Conservation (phyloP, 2,113 vertebrate genomes). For the Gymnorhina tibicen region DNA sequence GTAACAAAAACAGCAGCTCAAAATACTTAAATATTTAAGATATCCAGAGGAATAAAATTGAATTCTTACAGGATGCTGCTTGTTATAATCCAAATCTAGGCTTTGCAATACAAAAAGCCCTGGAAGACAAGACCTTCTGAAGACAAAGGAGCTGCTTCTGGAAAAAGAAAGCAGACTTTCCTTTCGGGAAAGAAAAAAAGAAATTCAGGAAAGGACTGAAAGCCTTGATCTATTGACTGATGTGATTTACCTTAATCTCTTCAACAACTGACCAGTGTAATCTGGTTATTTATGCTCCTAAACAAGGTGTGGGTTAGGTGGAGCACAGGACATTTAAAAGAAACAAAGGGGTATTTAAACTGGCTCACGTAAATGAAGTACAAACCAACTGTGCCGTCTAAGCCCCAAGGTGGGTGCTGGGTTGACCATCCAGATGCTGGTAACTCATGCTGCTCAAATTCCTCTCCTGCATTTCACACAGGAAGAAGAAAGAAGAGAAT, state of each 20-base stretch:
- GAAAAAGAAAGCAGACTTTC: not conserved
- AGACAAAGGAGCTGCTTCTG: not conserved
- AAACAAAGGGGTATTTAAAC: not conserved
- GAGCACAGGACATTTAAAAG: not conserved
- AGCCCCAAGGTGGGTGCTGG: not conserved
- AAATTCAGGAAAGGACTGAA: not conserved
- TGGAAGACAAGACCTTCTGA: not conserved
- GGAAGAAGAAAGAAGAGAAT: not conserved
- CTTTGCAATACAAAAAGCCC: not conserved
- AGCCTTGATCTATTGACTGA: not conserved
- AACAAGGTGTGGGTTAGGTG: not conserved
- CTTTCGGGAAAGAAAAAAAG: not conserved
- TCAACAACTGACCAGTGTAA: not conserved
- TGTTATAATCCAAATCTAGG: not conserved
- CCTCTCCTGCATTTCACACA: not conserved
- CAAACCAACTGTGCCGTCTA: not conserved
- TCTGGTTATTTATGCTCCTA: not conserved
- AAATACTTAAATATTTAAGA: not conserved
- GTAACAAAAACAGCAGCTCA: not conserved
- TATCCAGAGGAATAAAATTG: not conserved
- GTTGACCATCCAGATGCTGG: not conserved
- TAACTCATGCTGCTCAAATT: not conserved
- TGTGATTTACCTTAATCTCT: not conserved
- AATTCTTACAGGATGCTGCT: not conserved
- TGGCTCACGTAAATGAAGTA: not conserved